Base-by-base conservation (phyloP, 1,140 invertebrate genomes). In the Drosophila gunungcola region DNA sequence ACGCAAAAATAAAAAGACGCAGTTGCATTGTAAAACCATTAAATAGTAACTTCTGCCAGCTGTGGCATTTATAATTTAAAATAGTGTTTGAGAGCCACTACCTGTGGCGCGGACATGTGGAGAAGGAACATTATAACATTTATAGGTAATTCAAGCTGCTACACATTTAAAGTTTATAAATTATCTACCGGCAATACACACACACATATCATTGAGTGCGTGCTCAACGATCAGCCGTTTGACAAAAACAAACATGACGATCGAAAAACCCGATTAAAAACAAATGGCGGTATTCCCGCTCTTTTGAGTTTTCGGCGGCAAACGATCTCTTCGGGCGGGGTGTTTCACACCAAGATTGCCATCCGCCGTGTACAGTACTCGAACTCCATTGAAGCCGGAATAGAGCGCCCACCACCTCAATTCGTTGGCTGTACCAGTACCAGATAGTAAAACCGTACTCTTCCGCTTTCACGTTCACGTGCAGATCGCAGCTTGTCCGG, bases 201-300 rank as follows among this genome's bases (percentile, higher is more conserved):
- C 62, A 39, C 11, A 61, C n/a, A 16, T 27, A 21, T 21, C 16
- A 1, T 21, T 21, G 16, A 21, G 16, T 21, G 16, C 16, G 16
- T 21, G 16, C 34, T n/a, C 11, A 12, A n/a, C 13, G 41, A 25
- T 51, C 72, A 73, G 57, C 68, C 46, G 69, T 25, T 27, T 12
- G n/a, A 41, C 12, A 34, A 73, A 48, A 76, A 67, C 39, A 74
- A 57, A 64, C 34, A 73, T 13, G 7, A 36, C 10, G 27, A 53
- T 10, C 9, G 9, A 29, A n/a, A 69, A 69, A 68, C 12, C 38
- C 60, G 53, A 62, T 29, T 25, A 54, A 34, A 48, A 48, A 42
- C 13, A 65, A 65, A 75, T 75, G 72, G 53, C 39, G 46, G 41
- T 9, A n/a, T 76, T 76, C 72, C 73, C 73, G 73, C 73, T 55